These are phyloP conservation scores for Timema podura DNA, from an alignment of 2,888 invertebrate genomes.

Conservation along the genomic window DNA sequence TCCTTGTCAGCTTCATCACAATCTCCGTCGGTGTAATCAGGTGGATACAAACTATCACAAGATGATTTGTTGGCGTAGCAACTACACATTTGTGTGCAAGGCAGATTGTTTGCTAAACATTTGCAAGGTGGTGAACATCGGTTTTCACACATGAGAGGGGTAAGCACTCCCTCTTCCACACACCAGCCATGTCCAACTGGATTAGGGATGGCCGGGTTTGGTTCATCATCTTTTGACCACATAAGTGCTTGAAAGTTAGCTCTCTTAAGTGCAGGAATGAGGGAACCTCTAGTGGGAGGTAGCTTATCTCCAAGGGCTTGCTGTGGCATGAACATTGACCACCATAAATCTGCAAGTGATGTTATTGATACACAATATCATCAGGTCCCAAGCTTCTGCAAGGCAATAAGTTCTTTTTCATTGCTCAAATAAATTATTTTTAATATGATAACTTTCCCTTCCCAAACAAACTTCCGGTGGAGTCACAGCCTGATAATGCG, in stretches of 20 bases:
- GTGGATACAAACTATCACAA: no score
- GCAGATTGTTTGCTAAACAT: no score
- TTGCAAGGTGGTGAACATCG: no score
- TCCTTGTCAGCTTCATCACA: no score
- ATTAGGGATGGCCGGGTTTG: neutral
- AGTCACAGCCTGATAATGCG: conserved; percentile 8
- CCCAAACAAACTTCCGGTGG: neutral
- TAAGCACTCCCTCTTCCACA: conserved; percentile 1
- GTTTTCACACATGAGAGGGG: neutral
- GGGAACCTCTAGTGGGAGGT: neutral
- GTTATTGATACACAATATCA: neutral
- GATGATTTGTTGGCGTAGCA: no score
- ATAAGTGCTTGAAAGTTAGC: conserved; percentile 14
- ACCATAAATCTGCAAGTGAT: conserved; percentile 2
- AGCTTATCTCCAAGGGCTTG: conserved; percentile 4
- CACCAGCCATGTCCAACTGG: neutral
- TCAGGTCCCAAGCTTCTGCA: conserved; percentile 1
- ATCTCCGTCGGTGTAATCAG: no score
- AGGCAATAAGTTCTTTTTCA: conserved; percentile 1
- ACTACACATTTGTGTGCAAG: no score
- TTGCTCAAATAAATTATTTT: conserved; percentile 4
- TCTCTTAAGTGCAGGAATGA: conserved; percentile 14
- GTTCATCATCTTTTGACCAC: conserved; percentile 2
- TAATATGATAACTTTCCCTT: neutral
- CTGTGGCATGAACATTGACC: neutral